These are phyloP conservation scores for Rhinatrema bivittatum DNA, from an alignment of 2,797 vertebrate species.

Conservation along the genomic window DNA sequence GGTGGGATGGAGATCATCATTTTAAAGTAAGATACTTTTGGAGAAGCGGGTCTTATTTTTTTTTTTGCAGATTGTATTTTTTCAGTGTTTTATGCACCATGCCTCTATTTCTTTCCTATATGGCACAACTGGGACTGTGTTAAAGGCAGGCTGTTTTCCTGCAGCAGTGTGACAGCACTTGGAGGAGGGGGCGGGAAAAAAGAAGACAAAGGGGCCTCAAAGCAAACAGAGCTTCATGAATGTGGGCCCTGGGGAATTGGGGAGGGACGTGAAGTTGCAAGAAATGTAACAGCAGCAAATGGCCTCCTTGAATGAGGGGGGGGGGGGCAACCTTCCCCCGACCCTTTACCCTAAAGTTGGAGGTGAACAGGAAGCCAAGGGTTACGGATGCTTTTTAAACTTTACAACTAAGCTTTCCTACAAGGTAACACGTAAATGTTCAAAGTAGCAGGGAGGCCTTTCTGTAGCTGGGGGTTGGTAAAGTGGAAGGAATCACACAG, in stretches of 20 bases:
- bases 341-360: slow-evolving; percentile 16
- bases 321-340: slow-evolving; percentile 11
- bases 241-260: slow-evolving; percentile 8
- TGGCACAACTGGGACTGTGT: slow-evolving; percentile 10
- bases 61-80: too few relatives aligned
- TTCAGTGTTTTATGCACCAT: slow-evolving; percentile 1
- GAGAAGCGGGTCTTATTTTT: too few relatives aligned
- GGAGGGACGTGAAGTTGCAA: slow-evolving; percentile 20
- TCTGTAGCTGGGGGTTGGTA: not conserved
- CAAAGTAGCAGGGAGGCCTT: not conserved
- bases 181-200: slow-evolving; percentile 18
- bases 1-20: too few relatives aligned
- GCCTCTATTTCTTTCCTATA: not conserved
- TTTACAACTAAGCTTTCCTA: slow-evolving; percentile 13
- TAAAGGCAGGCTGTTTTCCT: slow-evolving; percentile 24
- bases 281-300: slow-evolving; percentile 19
- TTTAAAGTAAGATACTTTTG: slow-evolving; percentile 4
- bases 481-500: not conserved
- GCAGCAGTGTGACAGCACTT: slow-evolving; percentile 12
- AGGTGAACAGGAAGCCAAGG: slow-evolving; percentile 19
- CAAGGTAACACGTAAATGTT: slow-evolving; percentile 8
- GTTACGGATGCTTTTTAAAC: slow-evolving; percentile 21
- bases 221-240: slow-evolving; percentile 5
- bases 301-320: slow-evolving; percentile 20
- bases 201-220: slow-evolving; percentile 10